Evolutionary conservation across 2,113 vertebrate species (phyloP), one percentile per base, ranked within the genome.

Genomic region (Trochalopteron elliotii): DNA sequence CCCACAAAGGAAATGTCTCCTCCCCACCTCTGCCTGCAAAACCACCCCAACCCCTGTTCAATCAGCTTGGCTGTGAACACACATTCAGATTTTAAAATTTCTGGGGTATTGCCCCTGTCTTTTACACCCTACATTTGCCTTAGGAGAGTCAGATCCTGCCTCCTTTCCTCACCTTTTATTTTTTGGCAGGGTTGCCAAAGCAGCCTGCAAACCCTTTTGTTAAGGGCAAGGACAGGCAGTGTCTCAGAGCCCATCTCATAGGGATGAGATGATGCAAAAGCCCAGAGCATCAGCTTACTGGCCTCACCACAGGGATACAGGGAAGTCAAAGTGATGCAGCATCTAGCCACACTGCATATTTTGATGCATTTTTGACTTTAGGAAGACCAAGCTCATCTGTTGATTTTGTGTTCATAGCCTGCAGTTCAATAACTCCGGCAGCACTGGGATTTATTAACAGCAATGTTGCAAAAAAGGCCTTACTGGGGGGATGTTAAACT

Each of bases 141-240:
- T 72, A 9, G 37, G 42, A 88, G 59, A 42, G 39, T 37, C n/a
- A 24, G 57, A 40, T 74, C 55, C 78, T 69, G 33, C 49, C 89
- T 87, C 78, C 63, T 94, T 87, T 87, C 70, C 69, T 92, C 87
- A 81, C 91, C 69, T 89, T 83, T 68, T 33, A 8, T 78, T 89
- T 94, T 93, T 78, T 52, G 61, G 69, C 53, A 52, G 59, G 50
- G 31, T 33, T 89, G 49, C 65, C 81, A 52, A 28, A 75, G 60
- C 72, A 70, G 65, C 39, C 84, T 79, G 61, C 70, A 76, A n/a
- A 90, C 21, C 35, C 69, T 64, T 87, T 71, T 19, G 39, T n/a
- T 28, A 31, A 30, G 31, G 77, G 23, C 8, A 14, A 7, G 0
- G 1, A 45, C 5, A 39, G 61, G 68, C 50, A 70, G 50, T 4